These are phyloP conservation scores for Festucalex cinctus DNA, from an alignment of 2,113 vertebrate genomes.

Conservation along the genomic window DNA sequence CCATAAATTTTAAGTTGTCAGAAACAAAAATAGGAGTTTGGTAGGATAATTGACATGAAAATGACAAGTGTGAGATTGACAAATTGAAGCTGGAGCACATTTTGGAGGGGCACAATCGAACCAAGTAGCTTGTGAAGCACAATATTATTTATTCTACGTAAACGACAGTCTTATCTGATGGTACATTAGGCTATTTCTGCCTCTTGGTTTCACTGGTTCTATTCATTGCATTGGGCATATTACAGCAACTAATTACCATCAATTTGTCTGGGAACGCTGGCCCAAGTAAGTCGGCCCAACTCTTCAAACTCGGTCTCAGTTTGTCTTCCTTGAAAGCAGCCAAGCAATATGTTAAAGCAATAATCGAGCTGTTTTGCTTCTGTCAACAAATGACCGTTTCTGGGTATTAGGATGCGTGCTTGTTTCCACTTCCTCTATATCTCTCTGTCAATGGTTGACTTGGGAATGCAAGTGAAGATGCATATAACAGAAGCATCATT, in stretches of 20 bases:
- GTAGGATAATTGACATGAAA: not conserved
- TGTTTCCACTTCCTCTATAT: constrained; percentile 48
- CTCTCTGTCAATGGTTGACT: constrained; percentile 41
- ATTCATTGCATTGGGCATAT: constrained; percentile 26
- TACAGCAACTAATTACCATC: constrained; percentile 44
- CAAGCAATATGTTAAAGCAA: constrained; percentile 17
- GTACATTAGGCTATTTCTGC: constrained; percentile 40
- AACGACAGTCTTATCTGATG: constrained; percentile 55
- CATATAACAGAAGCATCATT: constrained; percentile 56
- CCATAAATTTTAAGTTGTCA: not conserved
- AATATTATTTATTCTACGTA: constrained; percentile 26
- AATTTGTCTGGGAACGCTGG: constrained; percentile 38
- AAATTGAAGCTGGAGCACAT: constrained; percentile 1
- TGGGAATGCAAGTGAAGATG: constrained; percentile 55
- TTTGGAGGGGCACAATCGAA: not conserved
- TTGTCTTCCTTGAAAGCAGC: constrained; percentile 17
- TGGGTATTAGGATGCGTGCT: constrained; percentile 34
- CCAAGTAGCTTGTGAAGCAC: constrained; percentile 20
- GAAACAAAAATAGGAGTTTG: not conserved
- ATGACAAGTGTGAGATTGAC: not conserved
- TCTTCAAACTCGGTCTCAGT: constrained; percentile 20
- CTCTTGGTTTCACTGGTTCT: constrained; percentile 35
- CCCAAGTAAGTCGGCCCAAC: constrained; percentile 10
- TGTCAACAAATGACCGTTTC: constrained; percentile 28
- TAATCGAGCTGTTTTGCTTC: constrained; percentile 33